Conservation (phyloP, 2,113 vertebrate genomes). For the Triplophysa rosa region DNA sequence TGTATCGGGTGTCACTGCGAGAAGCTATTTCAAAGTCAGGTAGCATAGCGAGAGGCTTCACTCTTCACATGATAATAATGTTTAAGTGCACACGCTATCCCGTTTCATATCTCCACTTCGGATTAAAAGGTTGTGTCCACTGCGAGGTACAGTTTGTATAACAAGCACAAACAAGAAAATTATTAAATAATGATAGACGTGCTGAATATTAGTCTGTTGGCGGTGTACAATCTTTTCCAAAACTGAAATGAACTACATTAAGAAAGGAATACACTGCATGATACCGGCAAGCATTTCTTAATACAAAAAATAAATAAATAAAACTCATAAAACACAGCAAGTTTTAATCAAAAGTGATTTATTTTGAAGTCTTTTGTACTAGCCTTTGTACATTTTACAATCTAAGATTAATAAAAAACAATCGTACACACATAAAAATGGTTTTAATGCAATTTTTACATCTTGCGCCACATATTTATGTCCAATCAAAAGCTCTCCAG, state of each 20-base stretch:
- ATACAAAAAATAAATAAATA: too few relatives aligned
- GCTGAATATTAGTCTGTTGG: background rate
- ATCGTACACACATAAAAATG: too few relatives aligned
- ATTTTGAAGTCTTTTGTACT: too few relatives aligned
- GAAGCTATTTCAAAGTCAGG: slow-evolving; percentile 8
- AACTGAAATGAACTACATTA: background rate
- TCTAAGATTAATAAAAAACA: too few relatives aligned
- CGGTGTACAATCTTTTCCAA: background rate
- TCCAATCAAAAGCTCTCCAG: too few relatives aligned
- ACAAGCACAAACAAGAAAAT: slow-evolving; percentile 21
- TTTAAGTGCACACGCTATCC: slow-evolving; percentile 9
- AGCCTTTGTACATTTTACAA: background rate
- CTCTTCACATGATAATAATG: slow-evolving; percentile 27
- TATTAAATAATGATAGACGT: background rate
- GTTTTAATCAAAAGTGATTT: too few relatives aligned
- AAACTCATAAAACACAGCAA: too few relatives aligned
- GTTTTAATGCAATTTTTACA: too few relatives aligned
- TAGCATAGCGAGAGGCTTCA: slow-evolving; percentile 7
- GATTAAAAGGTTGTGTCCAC: slow-evolving; percentile 26
- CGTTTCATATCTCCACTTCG: slow-evolving; percentile 19
- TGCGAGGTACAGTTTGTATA: background rate
- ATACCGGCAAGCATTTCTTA: too few relatives aligned
- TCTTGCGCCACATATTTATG: too few relatives aligned
- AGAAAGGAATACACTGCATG: background rate
- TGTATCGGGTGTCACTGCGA: background rate